phyloP scores from a whole-genome alignment of 1,140 invertebrate genomes.

The Campodea augens region DNA sequence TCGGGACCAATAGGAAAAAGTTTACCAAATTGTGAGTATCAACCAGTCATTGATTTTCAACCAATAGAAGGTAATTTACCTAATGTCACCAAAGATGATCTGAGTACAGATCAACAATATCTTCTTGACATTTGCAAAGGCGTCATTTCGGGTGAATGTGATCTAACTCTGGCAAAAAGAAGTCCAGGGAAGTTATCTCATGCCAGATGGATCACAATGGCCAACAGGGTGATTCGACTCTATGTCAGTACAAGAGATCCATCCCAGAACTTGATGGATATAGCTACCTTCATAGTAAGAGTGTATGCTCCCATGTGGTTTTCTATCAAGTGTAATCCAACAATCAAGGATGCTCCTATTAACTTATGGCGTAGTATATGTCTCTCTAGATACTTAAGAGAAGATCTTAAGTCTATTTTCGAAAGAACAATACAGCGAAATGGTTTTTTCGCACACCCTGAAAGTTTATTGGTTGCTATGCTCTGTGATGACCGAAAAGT shows the following conservation, averaged over 20 bases:
- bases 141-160: not conserved
- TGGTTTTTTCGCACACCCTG: not conserved
- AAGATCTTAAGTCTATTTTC: slow-evolving; percentile 1
- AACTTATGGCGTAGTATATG: not conserved
- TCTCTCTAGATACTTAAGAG: not conserved
- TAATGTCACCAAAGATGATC: not conserved
- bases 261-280: not conserved
- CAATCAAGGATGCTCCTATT: not conserved
- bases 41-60: not conserved
- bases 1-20: not conserved
- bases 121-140: not conserved
- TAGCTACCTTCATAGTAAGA: slow-evolving; percentile 1
- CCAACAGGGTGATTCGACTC: slow-evolving; percentile 1
- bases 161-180: not conserved
- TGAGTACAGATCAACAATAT: not conserved
- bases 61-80: not conserved
- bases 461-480: not conserved
- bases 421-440: not conserved
- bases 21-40: not conserved
- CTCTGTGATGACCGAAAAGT: not conserved
- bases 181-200: slow-evolving; percentile 4
- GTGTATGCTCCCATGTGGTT: slow-evolving; percentile 3
- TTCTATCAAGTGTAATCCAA: not conserved
- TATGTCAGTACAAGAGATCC: not conserved
- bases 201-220: slow-evolving; percentile 4